A percentile compares a stretch with the other conserved stretches of the same genome.
These are phyloP conservation scores for Amblyraja radiata DNA, from an alignment of 2,797 vertebrate genomes.

Conservation along the genomic window DNA sequence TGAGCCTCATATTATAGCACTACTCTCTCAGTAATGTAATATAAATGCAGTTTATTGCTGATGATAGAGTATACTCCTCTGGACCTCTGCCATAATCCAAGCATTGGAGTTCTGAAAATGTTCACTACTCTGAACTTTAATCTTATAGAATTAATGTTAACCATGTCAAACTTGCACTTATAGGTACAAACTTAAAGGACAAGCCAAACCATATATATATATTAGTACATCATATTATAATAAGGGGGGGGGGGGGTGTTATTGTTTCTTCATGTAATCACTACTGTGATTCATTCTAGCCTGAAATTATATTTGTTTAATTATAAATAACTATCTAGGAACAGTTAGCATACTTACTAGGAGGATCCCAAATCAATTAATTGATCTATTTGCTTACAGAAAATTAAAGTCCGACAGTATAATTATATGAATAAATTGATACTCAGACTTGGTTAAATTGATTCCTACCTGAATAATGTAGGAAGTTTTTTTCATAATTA, in stretches of 20 bases:
- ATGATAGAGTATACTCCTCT: background rate
- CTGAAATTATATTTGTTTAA: background rate
- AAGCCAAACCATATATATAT: background rate
- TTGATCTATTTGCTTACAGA: background rate
- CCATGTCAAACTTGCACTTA: background rate
- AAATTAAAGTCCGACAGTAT: constrained; percentile 22
- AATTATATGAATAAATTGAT: constrained; percentile 26
- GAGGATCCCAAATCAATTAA: constrained; percentile 19
- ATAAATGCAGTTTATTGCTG: background rate
- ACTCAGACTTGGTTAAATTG: constrained; percentile 12
- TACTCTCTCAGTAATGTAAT: background rate
- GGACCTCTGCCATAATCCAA: background rate
- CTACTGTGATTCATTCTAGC: background rate
- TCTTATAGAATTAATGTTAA: background rate
- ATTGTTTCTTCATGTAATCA: background rate
- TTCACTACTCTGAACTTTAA: background rate
- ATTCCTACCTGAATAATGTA: constrained; percentile 33
- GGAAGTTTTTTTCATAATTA: constrained; percentile 23
- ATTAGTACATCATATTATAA: background rate
- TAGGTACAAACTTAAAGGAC: background rate
- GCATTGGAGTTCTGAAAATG: background rate
- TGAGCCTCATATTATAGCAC: background rate
- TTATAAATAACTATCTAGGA: constrained; percentile 5
- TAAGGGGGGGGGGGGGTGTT: background rate
- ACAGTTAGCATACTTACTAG: background rate